Evolutionary conservation across 2,797 vertebrate genomes (phyloP).

Genomic region (Heterohyrax brucei): DNA sequence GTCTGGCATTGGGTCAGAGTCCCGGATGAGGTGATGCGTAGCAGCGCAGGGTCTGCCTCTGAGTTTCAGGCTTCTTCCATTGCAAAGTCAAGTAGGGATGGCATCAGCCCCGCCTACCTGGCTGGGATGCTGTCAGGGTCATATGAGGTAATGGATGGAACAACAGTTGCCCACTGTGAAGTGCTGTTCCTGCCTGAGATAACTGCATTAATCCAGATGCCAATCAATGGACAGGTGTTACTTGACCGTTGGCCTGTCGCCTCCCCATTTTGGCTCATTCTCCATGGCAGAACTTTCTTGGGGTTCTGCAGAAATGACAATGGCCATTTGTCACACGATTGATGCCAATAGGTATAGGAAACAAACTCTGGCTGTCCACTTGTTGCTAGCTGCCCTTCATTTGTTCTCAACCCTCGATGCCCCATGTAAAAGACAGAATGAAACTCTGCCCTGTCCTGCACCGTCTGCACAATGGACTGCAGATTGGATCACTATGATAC

Average conservation of each 20-base stretch:
- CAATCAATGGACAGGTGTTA: background rate
- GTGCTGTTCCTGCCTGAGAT: fast-evolving
- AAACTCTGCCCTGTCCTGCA: too few relatives aligned
- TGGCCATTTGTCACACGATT: fast-evolving
- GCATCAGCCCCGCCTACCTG: background rate
- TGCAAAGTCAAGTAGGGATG: background rate
- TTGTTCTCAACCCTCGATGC: too few relatives aligned
- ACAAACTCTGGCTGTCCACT: background rate
- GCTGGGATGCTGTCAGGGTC: fast-evolving
- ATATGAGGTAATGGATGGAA: fast-evolving
- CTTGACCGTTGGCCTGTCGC: background rate
- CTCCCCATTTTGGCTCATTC: background rate
- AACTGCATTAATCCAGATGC: background rate
- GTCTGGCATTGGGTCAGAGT: background rate
- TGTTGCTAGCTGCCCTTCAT: too few relatives aligned
- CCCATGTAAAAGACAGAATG: too few relatives aligned
- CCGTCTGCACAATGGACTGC: too few relatives aligned
- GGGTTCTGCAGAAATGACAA: too few relatives aligned
- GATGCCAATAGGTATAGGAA: background rate
- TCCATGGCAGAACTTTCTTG: background rate
- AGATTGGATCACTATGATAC: too few relatives aligned
- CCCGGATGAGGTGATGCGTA: background rate
- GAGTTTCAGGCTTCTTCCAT: fast-evolving
- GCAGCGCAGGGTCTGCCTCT: background rate
- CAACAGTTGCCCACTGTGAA: fast-evolving